Conservation (phyloP, 2,113 vertebrate genomes). For the Benthochromis sp. region DNA sequence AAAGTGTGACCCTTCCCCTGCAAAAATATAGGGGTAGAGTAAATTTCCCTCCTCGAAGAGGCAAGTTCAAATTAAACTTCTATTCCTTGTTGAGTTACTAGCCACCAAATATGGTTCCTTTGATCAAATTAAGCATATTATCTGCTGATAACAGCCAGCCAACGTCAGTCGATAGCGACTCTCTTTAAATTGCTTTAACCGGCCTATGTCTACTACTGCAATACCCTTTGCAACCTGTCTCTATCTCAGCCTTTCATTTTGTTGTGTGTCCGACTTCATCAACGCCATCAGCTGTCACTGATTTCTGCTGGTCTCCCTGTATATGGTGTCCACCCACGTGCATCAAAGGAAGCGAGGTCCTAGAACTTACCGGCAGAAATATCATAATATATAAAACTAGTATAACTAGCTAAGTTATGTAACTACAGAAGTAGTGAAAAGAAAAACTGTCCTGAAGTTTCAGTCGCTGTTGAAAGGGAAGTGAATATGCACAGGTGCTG, state of each 20-base stretch:
- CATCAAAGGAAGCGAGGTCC: background rate
- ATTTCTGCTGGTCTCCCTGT: background rate
- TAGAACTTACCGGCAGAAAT: background rate
- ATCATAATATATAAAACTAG: background rate
- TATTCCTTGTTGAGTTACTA: background rate
- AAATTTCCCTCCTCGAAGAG: fast-evolving
- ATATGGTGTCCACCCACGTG: background rate
- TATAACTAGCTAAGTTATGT: background rate
- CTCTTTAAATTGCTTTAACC: background rate
- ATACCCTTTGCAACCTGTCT: fast-evolving
- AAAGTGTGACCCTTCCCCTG: background rate
- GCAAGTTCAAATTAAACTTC: background rate
- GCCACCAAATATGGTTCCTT: background rate
- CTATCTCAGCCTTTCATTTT: fast-evolving
- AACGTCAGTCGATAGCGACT: background rate
- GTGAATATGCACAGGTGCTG: background rate
- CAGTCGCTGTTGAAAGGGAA: background rate
- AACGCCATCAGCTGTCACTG: background rate
- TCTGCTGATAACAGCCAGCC: background rate
- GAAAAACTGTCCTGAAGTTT: background rate
- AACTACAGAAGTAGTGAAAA: background rate
- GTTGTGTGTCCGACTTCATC: fast-evolving
- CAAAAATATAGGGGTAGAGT: background rate
- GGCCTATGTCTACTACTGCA: fast-evolving
- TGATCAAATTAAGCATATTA: background rate